Percentiles rank a stretch among this genome's conserved stretches.
Conservation (phyloP, 2,888 invertebrate species). For the Pristionchus japonicus region DNA sequence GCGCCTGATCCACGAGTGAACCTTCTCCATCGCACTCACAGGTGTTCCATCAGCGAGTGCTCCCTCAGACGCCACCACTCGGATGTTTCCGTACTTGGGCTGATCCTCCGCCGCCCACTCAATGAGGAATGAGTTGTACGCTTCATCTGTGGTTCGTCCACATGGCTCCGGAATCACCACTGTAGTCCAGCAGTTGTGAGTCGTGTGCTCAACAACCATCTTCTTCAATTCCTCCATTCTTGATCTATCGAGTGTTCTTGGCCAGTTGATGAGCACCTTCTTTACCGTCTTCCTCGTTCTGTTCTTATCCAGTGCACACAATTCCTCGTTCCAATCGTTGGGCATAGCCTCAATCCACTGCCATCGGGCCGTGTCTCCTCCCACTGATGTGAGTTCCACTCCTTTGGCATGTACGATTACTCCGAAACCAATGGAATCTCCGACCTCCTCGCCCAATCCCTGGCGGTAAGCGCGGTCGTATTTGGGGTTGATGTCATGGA, state of each 20-base stretch:
- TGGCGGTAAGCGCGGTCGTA: neutral
- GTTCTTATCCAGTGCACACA: neutral
- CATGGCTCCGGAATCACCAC: neutral
- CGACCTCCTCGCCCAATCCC: neutral
- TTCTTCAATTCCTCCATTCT: neutral
- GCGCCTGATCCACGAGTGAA: neutral
- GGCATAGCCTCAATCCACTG: neutral
- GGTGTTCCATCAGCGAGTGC: neutral
- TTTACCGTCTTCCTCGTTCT: neutral
- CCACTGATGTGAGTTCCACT: neutral
- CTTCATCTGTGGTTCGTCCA: accelerated
- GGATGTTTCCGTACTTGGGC: neutral
- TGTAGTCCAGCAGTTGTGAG: neutral
- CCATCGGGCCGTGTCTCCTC: neutral
- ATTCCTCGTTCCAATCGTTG: neutral
- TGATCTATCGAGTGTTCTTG: neutral
- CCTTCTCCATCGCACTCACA: neutral
- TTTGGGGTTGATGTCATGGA: neutral
- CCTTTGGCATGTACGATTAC: neutral
- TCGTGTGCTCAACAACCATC: neutral
- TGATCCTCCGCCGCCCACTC: neutral
- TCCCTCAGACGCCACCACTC: neutral
- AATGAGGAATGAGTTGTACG: neutral
- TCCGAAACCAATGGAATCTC: neutral
- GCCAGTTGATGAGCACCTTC: neutral